Evolutionary conservation across 1,140 invertebrate species (phyloP).

Genomic region (Apis laboriosa): DNA sequence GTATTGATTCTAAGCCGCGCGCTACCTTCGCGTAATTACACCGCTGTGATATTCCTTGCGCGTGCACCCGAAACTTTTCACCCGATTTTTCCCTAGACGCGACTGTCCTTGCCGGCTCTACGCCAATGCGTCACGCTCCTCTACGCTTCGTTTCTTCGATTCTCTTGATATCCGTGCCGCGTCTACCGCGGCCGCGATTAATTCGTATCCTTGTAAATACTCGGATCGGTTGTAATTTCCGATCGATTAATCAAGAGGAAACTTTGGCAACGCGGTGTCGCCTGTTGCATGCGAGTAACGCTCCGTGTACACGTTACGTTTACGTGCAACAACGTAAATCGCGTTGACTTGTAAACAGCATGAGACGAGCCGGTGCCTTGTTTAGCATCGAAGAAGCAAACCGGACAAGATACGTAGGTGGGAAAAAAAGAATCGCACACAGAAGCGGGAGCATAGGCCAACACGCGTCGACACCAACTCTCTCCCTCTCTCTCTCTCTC

Average conservation of each 20-base stretch:
- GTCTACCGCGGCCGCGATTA: constrained; percentile 21
- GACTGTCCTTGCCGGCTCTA: neutral
- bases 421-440: constrained; percentile 19
- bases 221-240: constrained; percentile 62
- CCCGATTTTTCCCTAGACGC: constrained; percentile 33
- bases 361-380: neutral
- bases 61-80: constrained; percentile 36
- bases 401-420: neutral
- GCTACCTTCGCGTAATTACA: constrained; percentile 53
- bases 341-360: constrained; percentile 47
- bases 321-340: constrained; percentile 35
- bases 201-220: constrained; percentile 31
- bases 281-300: constrained; percentile 73
- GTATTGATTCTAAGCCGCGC: constrained; percentile 42
- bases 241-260: constrained; percentile 76
- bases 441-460: neutral
- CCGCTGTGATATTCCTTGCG: constrained; percentile 33
- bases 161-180: neutral
- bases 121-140: constrained; percentile 6
- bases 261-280: constrained; percentile 75
- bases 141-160: neutral
- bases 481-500: neutral
- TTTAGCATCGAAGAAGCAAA: constrained; percentile 11
- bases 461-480: neutral
- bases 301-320: constrained; percentile 22